Conservation (phyloP, 2,797 vertebrate genomes). For the Oryzias dopingdopingensis region DNA sequence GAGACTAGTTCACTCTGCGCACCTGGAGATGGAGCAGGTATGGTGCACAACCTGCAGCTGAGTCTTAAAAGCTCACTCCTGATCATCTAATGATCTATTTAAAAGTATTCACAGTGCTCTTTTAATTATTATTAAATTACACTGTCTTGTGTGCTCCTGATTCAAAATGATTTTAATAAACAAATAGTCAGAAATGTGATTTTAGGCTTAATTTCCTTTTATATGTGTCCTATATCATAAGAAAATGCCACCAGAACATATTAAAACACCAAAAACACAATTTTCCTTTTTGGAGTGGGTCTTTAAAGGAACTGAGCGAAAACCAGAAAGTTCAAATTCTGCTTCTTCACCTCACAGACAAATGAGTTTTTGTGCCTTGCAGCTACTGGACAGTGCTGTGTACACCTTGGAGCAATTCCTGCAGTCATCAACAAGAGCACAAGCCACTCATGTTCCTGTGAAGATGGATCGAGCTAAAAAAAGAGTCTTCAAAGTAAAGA, state of each 20-base stretch:
- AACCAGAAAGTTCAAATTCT: not conserved
- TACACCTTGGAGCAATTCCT: conserved; percentile 59
- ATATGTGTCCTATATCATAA: no score
- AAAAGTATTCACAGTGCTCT: no score
- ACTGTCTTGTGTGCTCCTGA: no score
- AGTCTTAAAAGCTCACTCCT: no score
- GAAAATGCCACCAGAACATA: no score
- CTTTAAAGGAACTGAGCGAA: not conserved
- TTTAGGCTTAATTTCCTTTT: no score
- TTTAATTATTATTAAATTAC: no score
- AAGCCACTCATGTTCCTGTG: conserved; percentile 36
- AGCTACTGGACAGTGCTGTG: conserved; percentile 61
- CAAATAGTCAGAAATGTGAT: no score
- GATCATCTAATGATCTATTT: no score
- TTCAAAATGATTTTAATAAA: no score
- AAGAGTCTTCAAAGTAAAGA: conserved; percentile 64
- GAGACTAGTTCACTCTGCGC: conserved; percentile 50
- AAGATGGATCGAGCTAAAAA: conserved; percentile 72
- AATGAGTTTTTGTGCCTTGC: conserved; percentile 6
- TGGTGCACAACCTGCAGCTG: not conserved
- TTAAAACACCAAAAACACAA: no score
- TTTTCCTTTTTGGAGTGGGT: not conserved
- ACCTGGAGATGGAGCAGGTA: conserved; percentile 67
- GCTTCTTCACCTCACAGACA: not conserved
- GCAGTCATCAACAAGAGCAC: conserved; percentile 43